Evolutionary conservation across 2,888 invertebrate genomes (phyloP).

Genomic region (Epistrophe eligans): DNA sequence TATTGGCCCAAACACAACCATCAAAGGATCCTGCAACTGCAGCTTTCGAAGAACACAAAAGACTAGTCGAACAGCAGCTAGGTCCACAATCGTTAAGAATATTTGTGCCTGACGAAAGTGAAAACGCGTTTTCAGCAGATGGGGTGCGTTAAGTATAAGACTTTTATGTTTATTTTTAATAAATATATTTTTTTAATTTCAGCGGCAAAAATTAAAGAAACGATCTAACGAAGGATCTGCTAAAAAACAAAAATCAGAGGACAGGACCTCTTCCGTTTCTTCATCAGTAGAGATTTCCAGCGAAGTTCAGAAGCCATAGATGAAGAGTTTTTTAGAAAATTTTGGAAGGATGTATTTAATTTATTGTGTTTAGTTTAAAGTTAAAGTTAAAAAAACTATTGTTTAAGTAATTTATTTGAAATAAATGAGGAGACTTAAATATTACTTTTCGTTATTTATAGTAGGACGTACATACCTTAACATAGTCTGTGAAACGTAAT

Average conservation of each 20-base stretch:
- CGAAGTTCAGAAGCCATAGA: constrained; percentile 76
- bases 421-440: constrained; percentile 37
- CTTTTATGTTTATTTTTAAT: not conserved
- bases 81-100: constrained; percentile 83
- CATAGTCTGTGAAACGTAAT: no score
- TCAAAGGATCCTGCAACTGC: constrained; percentile 77
- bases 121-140: constrained; percentile 76
- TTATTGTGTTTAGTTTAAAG: constrained; percentile 57
- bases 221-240: constrained; percentile 77
- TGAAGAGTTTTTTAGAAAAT: not conserved
- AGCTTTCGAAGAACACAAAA: constrained; percentile 82
- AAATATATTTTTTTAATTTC: constrained; percentile 27
- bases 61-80: constrained; percentile 81
- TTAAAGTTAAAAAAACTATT: constrained; percentile 63
- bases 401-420: constrained; percentile 72
- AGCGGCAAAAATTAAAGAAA: constrained; percentile 80
- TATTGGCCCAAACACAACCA: constrained; percentile 48
- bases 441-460: not conserved
- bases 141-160: constrained; percentile 61
- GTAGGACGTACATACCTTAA: no score
- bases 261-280: constrained; percentile 79
- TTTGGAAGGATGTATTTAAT: constrained; percentile 22
- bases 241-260: constrained; percentile 76
- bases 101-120: constrained; percentile 84
- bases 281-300: constrained; percentile 81